Evolutionary conservation across 2,888 invertebrate species (phyloP).

Genomic region (Melanchra persicariae): DNA sequence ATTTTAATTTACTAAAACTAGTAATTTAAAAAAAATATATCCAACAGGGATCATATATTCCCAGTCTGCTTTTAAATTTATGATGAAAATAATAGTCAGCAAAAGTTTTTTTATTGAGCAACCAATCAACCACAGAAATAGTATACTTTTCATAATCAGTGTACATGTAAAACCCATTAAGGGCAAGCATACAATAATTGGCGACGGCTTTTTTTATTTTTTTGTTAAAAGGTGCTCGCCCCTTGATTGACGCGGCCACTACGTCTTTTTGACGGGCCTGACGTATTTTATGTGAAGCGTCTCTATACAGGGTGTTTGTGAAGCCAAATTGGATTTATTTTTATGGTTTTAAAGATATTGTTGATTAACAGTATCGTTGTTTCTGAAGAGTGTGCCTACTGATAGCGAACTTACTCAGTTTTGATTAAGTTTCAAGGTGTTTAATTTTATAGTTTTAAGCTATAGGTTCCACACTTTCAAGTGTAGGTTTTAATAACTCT

Average conservation of each 20-base stretch:
- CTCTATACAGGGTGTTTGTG: constrained; percentile 74
- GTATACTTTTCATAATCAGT: constrained; percentile 80
- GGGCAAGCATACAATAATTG: constrained; percentile 86
- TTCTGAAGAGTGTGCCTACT: neutral
- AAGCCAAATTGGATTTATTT: neutral
- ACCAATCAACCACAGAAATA: constrained; percentile 66
- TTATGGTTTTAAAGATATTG: neutral
- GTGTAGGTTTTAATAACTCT: too few relatives aligned
- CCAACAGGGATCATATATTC: neutral
- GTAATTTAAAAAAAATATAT: neutral
- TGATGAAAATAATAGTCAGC: neutral
- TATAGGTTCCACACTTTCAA: too few relatives aligned
- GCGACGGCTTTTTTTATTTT: constrained; percentile 80
- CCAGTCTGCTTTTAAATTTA: neutral
- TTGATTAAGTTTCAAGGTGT: too few relatives aligned
- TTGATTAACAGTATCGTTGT: neutral
- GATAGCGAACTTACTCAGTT: neutral
- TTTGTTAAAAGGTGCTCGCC: constrained; percentile 78
- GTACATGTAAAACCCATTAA: constrained; percentile 89
- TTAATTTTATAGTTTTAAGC: too few relatives aligned
- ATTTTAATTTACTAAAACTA: too few relatives aligned
- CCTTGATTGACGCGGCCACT: constrained; percentile 88
- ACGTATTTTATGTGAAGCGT: constrained; percentile 80
- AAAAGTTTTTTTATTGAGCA: constrained; percentile 17
- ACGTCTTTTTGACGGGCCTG: constrained; percentile 88